These are phyloP conservation scores for Lycopodina hypogea DNA, from an alignment of 37 sponge, comb jelly and placozoan genomes.

Conservation along the genomic window DNA sequence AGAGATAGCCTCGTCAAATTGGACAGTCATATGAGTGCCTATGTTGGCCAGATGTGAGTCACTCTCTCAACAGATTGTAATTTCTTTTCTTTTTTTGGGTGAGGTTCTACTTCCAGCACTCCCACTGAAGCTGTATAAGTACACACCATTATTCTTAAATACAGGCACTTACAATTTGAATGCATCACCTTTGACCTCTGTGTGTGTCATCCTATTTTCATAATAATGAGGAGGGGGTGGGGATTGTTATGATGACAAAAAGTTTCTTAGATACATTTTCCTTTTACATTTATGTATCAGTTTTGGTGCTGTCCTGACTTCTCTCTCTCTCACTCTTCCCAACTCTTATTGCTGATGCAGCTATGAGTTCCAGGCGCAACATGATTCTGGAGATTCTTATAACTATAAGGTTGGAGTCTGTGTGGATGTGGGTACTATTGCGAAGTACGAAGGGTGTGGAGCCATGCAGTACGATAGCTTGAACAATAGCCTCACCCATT, in stretches of 20 bases:
- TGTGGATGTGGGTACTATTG: not conserved
- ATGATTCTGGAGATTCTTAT: constrained; percentile 13
- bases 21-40: constrained; percentile 27
- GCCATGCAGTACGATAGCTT: constrained; percentile 24
- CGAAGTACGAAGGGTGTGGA: constrained; percentile 19
- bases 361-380: not conserved
- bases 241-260: too few species aligned
- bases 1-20: not conserved
- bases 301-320: too few species aligned
- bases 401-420: constrained; percentile 50
- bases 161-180: too few species aligned
- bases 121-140: too few species aligned
- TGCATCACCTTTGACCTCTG: too few species aligned
- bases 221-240: too few species aligned
- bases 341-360: too few species aligned
- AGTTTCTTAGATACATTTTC: too few species aligned
- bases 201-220: too few species aligned
- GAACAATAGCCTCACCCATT: not conserved
- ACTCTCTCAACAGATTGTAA: not conserved
- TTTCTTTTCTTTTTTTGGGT: not conserved
- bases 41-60: constrained; percentile 33
- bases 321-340: too few species aligned
- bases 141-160: too few species aligned
- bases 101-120: not conserved
- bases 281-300: too few species aligned